These are phyloP conservation scores for Saturnia pavonia DNA, from an alignment of 2,888 invertebrate species.

Conservation along the genomic window DNA sequence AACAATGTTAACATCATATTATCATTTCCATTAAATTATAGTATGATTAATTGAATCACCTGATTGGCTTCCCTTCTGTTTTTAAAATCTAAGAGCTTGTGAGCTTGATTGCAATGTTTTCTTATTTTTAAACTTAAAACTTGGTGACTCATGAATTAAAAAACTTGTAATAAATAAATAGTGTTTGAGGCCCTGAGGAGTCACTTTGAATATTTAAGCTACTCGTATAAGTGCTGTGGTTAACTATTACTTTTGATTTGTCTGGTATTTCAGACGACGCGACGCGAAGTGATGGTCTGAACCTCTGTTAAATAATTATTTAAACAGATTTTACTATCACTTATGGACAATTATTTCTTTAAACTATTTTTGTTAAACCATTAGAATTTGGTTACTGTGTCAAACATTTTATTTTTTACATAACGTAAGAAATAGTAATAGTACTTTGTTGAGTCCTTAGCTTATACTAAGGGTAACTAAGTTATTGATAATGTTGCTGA, in stretches of 20 bases:
- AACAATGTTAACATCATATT: constrained; percentile 10
- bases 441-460: background rate
- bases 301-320: too few species aligned
- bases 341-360: too few species aligned
- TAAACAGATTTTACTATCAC: too few species aligned
- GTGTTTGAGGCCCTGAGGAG: background rate
- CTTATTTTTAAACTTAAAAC: background rate
- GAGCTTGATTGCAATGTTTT: background rate
- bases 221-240: background rate
- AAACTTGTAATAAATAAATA: background rate
- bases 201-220: background rate
- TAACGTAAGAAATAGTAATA: background rate
- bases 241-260: too few species aligned
- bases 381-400: too few species aligned
- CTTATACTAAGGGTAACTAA: background rate
- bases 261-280: too few species aligned
- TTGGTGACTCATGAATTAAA: background rate
- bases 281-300: too few species aligned
- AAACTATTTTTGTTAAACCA: too few species aligned
- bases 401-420: too few species aligned
- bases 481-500: background rate
- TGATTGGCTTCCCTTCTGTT: constrained; percentile 8
- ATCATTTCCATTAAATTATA: constrained; percentile 1
- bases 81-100: background rate
- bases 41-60: background rate